Evolutionary conservation across 2,888 invertebrate species (phyloP).

Genomic region (Apoderus coryli): DNA sequence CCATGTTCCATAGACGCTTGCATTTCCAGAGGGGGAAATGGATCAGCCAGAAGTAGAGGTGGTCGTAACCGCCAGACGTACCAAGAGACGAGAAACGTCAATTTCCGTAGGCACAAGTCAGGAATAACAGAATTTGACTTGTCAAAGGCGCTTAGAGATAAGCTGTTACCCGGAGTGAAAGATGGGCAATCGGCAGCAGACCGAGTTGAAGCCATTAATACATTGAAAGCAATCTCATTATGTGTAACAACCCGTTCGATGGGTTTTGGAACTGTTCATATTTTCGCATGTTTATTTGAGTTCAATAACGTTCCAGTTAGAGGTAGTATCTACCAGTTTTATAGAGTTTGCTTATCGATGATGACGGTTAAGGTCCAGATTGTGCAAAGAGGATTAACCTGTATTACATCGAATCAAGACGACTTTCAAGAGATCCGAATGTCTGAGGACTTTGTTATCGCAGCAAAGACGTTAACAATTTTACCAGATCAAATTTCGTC

Average conservation of each 20-base stretch:
- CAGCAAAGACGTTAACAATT: not conserved
- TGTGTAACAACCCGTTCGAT: constrained; percentile 4
- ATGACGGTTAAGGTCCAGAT: not conserved
- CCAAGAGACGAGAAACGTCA: constrained; percentile 1
- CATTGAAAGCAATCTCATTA: constrained; percentile 4
- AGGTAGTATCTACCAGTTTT: constrained; percentile 1
- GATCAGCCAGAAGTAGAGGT: no score
- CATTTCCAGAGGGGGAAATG: no score
- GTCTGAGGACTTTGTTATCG: no score
- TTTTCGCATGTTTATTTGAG: no score
- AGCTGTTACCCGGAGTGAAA: constrained; percentile 7
- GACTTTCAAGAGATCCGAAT: no score
- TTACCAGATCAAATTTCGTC: constrained; percentile 3
- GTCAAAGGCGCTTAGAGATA: constrained; percentile 5
- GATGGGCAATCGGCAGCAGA: constrained; percentile 5
- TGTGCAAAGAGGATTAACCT: not conserved
- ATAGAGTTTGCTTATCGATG: constrained; percentile 1
- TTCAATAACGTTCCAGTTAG: constrained; percentile 5
- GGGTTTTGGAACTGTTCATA: constrained; percentile 3
- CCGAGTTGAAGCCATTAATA: constrained; percentile 7
- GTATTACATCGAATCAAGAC: no score
- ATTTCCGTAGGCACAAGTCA: constrained; percentile 4
- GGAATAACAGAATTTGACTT: constrained; percentile 4
- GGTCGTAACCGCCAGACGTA: no score
- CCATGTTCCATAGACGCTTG: no score